A percentile compares a stretch with the other conserved stretches of the same genome.
Evolutionary conservation across 2,797 vertebrate species (phyloP).

Genomic region (Meriones psammophilus): DNA sequence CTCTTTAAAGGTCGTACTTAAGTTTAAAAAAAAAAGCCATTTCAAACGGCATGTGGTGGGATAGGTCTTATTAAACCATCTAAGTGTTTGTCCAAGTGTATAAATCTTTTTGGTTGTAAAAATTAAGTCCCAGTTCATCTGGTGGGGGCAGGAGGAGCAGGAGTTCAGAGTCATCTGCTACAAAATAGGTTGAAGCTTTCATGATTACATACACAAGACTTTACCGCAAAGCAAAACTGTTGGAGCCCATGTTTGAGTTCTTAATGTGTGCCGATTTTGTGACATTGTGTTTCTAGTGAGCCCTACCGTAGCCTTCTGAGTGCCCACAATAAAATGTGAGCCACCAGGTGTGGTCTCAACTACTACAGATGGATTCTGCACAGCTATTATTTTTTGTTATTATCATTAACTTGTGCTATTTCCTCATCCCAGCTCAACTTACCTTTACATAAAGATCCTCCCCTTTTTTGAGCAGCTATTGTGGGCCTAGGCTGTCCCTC

Average conservation of each 20-base stretch:
- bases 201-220: not conserved
- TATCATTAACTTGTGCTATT: not conserved
- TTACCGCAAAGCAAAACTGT: not conserved
- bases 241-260: not conserved
- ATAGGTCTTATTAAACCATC: not conserved
- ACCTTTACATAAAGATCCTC: not conserved
- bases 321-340: not conserved
- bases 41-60: not conserved
- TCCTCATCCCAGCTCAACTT: not conserved
- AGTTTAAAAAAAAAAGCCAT: not conserved
- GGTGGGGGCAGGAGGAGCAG: not conserved
- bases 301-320: not conserved
- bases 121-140: not conserved
- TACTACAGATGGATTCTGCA: not conserved
- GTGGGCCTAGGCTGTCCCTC: not conserved
- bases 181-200: not conserved
- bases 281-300: not conserved
- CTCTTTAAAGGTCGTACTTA: constrained; percentile 25
- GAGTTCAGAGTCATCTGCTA: not conserved
- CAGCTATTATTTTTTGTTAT: not conserved
- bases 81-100: not conserved
- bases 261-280: not conserved
- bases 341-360: not conserved
- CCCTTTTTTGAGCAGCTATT: not conserved
- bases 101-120: constrained; percentile 49